Evolutionary conservation across 1,140 invertebrate species (phyloP), one percentile per base, ranked within the genome.

Genomic region (Eueides isabella): DNA sequence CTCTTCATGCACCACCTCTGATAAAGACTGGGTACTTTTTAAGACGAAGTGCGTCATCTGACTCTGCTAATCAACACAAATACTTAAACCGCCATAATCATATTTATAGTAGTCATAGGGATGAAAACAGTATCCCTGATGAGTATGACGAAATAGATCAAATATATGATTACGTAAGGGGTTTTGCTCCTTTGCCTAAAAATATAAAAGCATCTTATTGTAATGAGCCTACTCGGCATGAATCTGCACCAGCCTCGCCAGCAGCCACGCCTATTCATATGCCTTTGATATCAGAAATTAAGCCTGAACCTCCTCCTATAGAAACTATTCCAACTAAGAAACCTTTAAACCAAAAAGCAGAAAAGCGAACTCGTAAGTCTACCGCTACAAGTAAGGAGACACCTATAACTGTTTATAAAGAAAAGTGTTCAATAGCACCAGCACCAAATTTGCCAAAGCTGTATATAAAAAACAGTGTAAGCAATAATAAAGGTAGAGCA

Each of bases 131-230:
- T 73, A 95, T 95, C 70, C 95, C 95, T 11, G 97, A 97, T 84
- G 97, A 98, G 79, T 98, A 98, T 92, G 97, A 98, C 81, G 98
- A 99, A 92, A 98, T 99, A 78, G 98, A 99, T 94, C 97, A 98
- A 91, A 98, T 99, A 73, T 99, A 99, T 89, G 97, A 98, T 86
- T 99, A 99, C 87, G 98, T 99, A 0, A 94, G 98, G 62, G 98
- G 98, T 0, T 97, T 98, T 82, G 97, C 97, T 14, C 97, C 98
- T 0, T 93, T 98, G 33, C 97, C 97, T 0, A 98, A 97, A 87
- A 97, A 95, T 83, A 94, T 97, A 30, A 95, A 96, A 74, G 95
- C 95, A 0, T 95, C 95, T 1, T 96, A 96, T 80, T 94, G 95
- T 2, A 93, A 91, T 68, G 93, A 94, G 41, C 83, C 87, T n/a